Conservation (phyloP, 2,797 vertebrate species). For the Gymnoscopelus microlampas region DNA sequence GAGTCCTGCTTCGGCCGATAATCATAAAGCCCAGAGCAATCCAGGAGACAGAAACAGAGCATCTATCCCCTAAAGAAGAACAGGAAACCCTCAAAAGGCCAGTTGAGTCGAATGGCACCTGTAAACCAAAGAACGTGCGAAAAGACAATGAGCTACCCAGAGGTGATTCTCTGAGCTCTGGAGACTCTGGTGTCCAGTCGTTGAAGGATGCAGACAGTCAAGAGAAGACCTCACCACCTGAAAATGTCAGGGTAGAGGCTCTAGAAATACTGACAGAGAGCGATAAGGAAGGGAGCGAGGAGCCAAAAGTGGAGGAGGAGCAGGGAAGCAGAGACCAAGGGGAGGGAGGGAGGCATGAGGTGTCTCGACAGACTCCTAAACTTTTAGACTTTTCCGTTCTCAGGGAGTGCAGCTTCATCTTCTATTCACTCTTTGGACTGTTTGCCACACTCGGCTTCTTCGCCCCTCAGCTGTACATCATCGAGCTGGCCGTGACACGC, state of each 20-base stretch:
- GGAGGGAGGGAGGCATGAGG: conserved; percentile 17
- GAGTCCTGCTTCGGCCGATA: conserved; percentile 88
- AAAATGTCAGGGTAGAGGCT: conserved; percentile 44
- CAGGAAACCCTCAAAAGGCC: conserved; percentile 77
- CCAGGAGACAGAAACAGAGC: conserved; percentile 38
- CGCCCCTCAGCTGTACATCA: conserved; percentile 92
- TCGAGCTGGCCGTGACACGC: conserved; percentile 88
- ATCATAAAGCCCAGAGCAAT: conserved; percentile 71
- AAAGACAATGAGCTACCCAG: conserved; percentile 85
- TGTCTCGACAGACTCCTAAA: conserved; percentile 36
- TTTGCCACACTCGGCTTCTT: conserved; percentile 97
- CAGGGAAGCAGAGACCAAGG: conserved; percentile 12
- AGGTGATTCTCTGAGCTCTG: conserved; percentile 85
- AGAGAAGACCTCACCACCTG: conserved; percentile 41
- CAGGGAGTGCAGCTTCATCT: conserved; percentile 88
- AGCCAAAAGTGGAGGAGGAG: conserved; percentile 11
- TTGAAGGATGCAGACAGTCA: conserved; percentile 42
- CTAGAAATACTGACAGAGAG: conserved; percentile 55
- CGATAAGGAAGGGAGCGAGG: neutral
- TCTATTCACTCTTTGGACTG: conserved; percentile 93
- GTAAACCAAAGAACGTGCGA: no score
- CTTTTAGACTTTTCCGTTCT: conserved; percentile 92
- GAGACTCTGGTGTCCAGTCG: conserved; percentile 89
- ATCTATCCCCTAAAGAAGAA: conserved; percentile 45
- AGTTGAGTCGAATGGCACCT: conserved; percentile 43